These are phyloP conservation scores for Hemicentrotus pulcherrimus DNA, from an alignment of 35 echinoderm and acorn worm genomes.

Conservation along the genomic window DNA sequence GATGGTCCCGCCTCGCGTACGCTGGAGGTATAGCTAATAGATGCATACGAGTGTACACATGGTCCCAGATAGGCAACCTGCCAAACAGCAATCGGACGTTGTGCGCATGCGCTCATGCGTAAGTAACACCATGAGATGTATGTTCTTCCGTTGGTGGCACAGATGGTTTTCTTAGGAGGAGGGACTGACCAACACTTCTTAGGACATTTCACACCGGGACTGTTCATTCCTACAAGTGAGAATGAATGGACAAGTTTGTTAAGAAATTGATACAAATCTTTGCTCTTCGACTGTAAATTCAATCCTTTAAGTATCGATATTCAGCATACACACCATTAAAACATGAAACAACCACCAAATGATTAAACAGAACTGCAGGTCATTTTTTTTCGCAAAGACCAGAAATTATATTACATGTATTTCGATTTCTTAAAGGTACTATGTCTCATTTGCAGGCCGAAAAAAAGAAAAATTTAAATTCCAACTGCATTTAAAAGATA, in stretches of 20 bases:
- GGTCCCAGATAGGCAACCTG: conserved; percentile 19
- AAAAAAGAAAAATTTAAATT: too few relatives aligned
- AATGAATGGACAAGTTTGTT: neutral
- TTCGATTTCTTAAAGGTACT: neutral
- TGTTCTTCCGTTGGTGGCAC: conserved; percentile 39
- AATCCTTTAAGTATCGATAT: neutral
- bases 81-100: conserved; percentile 25
- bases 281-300: neutral
- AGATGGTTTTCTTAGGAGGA: neutral
- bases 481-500: too few relatives aligned
- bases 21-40: neutral
- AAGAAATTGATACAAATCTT: neutral
- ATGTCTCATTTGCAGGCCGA: too few relatives aligned
- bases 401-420: neutral
- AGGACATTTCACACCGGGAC: neutral
- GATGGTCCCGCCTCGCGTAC: neutral
- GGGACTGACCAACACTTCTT: conserved; percentile 18
- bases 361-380: neutral
- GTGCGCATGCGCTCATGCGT: conserved; percentile 47
- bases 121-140: conserved; percentile 48
- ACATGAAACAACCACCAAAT: too few relatives aligned
- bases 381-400: neutral
- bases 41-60: neutral
- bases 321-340: neutral
- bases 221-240: neutral